Base-by-base conservation (phyloP, 2,888 invertebrate genomes). In the Pyrrhosoma nymphula region DNA sequence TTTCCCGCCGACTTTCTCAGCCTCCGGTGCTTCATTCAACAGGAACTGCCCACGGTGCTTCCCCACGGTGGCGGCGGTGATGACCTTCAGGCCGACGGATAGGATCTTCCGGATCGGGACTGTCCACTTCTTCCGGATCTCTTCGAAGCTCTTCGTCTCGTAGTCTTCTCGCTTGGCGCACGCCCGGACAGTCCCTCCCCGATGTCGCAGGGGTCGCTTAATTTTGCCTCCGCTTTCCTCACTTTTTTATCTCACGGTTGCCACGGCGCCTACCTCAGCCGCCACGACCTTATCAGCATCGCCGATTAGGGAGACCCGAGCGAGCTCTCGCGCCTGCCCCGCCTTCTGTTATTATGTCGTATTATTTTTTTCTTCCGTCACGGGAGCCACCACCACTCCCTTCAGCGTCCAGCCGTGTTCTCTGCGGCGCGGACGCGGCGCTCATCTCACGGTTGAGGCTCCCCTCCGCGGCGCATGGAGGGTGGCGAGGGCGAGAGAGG, bases 251-350 rank as follows among this genome's bases (percentile, higher is more conserved):
- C 91, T 60, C 60, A 6, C 23, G 35, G 93, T 93, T 69, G 93
- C 93, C 47, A 93, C 39, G 93, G 93, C 82, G 82, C 82, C 82
- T 82, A 47, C 75, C 47, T 69, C 47, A 35, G 47, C 93, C 69
- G 93, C 47, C 93, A 56, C 30, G 23, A 63, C 47, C 93, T 93
- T 93, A 93, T 93, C 93, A 93, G 93, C 93, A 93, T 93, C 55
- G 69, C 93, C 69, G 69, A 82, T 82, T 82, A 82, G 82, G 14
- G 82, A 0, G 35, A 18, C 14, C 30, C 60, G 82, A 35, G 82
- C 26, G 69, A 69, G 69, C 23, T 47, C 8, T 12, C 69, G 69
- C 69, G 82, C 2, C 82, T 82, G n/a, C 35, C 35, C 82, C 30
- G 0, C 82, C 82, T 30, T 82, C 18, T 82, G 30, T 35, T 60